Evolutionary conservation across 2,888 invertebrate genomes (phyloP).

Genomic region (Mythimna lalbum): DNA sequence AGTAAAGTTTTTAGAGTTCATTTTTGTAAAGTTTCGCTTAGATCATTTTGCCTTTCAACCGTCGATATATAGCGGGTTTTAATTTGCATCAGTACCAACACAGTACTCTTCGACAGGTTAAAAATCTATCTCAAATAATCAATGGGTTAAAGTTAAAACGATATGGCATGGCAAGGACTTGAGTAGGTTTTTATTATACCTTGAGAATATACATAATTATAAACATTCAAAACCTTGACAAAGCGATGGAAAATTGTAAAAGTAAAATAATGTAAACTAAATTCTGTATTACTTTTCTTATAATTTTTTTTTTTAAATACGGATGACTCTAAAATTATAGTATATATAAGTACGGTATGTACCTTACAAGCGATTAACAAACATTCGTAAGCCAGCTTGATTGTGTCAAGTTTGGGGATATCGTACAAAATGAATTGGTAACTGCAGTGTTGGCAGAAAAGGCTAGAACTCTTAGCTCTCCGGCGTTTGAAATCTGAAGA

Average conservation of each 20-base stretch:
- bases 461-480: slow-evolving; percentile 89
- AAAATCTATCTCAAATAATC: background rate
- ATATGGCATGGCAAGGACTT: background rate
- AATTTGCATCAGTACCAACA: too few species aligned
- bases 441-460: slow-evolving; percentile 88
- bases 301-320: too few species aligned
- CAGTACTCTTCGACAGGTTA: background rate
- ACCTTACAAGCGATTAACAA: slow-evolving; percentile 76
- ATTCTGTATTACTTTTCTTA: too few species aligned
- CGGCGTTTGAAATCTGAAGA: slow-evolving; percentile 89
- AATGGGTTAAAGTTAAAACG: too few species aligned
- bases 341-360: too few species aligned
- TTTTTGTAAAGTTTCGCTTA: too few species aligned
- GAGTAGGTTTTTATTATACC: background rate
- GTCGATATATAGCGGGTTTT: too few species aligned
- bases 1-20: too few species aligned
- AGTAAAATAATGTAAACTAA: too few species aligned
- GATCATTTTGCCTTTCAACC: too few species aligned
- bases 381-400: slow-evolving; percentile 86
- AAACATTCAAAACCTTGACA: too few species aligned
- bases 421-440: slow-evolving; percentile 89
- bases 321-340: background rate
- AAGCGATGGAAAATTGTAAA: too few species aligned
- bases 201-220: background rate
- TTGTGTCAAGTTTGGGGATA: slow-evolving; percentile 88